A percentile compares a stretch with the other conserved stretches of the same genome.
Conservation (phyloP, 2,113 vertebrate species). For the Misgurnus anguillicaudatus region DNA sequence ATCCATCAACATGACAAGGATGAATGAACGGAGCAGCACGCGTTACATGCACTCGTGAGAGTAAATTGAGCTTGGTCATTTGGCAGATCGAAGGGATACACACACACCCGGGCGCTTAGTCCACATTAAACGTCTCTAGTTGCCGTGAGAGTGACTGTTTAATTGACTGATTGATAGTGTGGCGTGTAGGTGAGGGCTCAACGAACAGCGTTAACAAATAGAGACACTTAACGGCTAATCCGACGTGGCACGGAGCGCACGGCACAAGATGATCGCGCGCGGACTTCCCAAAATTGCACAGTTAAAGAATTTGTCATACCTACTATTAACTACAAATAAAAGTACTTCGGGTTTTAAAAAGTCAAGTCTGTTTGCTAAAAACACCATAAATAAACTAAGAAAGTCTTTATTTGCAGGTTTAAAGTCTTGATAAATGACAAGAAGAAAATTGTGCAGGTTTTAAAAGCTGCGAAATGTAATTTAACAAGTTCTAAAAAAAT, state of each 20-base stretch:
- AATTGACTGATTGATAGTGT: slow-evolving; percentile 81
- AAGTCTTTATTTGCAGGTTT: not conserved
- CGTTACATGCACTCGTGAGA: slow-evolving; percentile 45
- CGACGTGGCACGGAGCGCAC: slow-evolving; percentile 66
- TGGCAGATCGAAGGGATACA: slow-evolving; percentile 51
- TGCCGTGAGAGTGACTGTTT: slow-evolving; percentile 72
- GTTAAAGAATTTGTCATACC: not conserved
- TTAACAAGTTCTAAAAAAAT: not conserved
- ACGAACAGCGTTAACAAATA: slow-evolving; percentile 73
- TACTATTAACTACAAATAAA: too few species aligned
- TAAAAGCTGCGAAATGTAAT: slow-evolving; percentile 14
- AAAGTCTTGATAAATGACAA: not conserved
- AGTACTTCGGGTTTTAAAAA: too few species aligned
- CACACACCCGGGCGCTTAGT: slow-evolving; percentile 48
- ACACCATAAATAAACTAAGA: too few species aligned
- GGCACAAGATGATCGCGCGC: not conserved
- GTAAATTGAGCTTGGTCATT: slow-evolving; percentile 58
- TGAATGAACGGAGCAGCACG: slow-evolving; percentile 43
- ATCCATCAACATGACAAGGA: slow-evolving; percentile 45
- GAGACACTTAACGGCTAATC: slow-evolving; percentile 75
- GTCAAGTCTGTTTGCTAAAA: too few species aligned
- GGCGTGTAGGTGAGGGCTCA: slow-evolving; percentile 72
- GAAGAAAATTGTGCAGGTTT: not conserved
- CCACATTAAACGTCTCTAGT: slow-evolving; percentile 61
- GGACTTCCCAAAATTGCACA: slow-evolving; percentile 12